Base-by-base conservation (phyloP, 2,797 vertebrate species). In the Sebastiscus tertius region DNA sequence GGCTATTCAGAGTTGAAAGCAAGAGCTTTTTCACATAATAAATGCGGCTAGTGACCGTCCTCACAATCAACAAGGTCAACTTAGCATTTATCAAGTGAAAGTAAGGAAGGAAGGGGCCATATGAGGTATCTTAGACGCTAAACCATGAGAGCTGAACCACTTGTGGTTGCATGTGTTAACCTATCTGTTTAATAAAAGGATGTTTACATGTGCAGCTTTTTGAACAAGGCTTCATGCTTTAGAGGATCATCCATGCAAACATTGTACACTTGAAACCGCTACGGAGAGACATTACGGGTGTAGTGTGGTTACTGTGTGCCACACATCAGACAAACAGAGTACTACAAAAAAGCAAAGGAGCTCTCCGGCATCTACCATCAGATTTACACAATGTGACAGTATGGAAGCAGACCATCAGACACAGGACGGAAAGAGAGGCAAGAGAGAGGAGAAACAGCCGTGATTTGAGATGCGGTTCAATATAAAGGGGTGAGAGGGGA, bases 1-100 rank as follows among this genome's bases (percentile, higher is more conserved):
- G 85, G 71, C 86, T 63, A 77, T 85, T 80, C 69, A 86, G 77
- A 81, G 39, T 33, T 84, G 60, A 83, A 74, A 87, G 86, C 64
- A 29, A 64, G 39, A 70, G 34, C 55, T n/a, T 54, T 79, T 72
- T 77, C 79, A 77, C 54, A 65, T 79, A 74, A 83, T 68, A 87
- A 82, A 87, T 80, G 75, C 77, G 67, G 70, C 77, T 42, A 49
- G 74, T 65, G 73, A 73, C 64, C 13, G 39, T 75, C 54, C 68
- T 83, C 72, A 71, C 59, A 46, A 66, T 61, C 65, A 79, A 34
- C n/a, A 66, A 84, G 75, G 87, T 78, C 85, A 88, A 34, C 20
- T 29, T 20, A 33, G 8, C 55, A 22, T 83, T 82, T 58, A 80
- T 87, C 62, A 72, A 34, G n/a, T 54, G 11, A 76, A 63, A 24